These are phyloP conservation scores for Bombus sylvicola DNA, from an alignment of 1,140 invertebrate species.

Conservation along the genomic window DNA sequence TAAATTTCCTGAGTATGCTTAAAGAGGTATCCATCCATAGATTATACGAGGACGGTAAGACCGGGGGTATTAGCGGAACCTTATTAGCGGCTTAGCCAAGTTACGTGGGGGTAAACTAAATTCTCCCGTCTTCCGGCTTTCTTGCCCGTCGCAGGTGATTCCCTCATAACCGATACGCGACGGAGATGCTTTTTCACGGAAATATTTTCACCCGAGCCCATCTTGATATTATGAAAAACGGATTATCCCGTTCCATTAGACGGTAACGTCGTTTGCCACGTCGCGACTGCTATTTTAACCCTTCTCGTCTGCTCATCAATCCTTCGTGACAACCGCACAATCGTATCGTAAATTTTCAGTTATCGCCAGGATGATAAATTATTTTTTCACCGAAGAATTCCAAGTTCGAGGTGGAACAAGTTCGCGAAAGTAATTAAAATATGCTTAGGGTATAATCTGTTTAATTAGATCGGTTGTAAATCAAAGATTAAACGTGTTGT, in stretches of 20 bases:
- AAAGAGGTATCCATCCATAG: conserved; percentile 47
- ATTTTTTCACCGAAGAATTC: not conserved
- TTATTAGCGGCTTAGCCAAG: conserved; percentile 68
- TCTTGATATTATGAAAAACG: conserved; percentile 49
- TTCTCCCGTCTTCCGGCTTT: conserved; percentile 52
- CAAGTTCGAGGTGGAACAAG: not conserved
- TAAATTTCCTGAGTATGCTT: conserved; percentile 35
- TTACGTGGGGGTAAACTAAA: conserved; percentile 62
- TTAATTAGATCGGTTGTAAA: not conserved
- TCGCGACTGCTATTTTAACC: conserved; percentile 35
- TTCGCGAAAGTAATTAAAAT: not conserved
- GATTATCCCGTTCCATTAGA: conserved; percentile 61
- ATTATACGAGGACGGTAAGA: conserved; percentile 53
- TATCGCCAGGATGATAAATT: not conserved
- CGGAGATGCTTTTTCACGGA: conserved; percentile 39
- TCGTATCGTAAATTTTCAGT: not conserved
- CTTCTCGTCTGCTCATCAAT: not conserved
- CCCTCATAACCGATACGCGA: conserved; percentile 43
- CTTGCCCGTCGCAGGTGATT: conserved; percentile 46
- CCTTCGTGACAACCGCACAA: not conserved
- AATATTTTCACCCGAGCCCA: conserved; percentile 52
- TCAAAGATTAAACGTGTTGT: not conserved
- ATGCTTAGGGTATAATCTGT: not conserved
- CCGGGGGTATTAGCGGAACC: conserved; percentile 61
- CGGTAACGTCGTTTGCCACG: conserved; percentile 28